Base-by-base conservation (phyloP, 2,888 invertebrate species). In the Epinotia ramella region DNA sequence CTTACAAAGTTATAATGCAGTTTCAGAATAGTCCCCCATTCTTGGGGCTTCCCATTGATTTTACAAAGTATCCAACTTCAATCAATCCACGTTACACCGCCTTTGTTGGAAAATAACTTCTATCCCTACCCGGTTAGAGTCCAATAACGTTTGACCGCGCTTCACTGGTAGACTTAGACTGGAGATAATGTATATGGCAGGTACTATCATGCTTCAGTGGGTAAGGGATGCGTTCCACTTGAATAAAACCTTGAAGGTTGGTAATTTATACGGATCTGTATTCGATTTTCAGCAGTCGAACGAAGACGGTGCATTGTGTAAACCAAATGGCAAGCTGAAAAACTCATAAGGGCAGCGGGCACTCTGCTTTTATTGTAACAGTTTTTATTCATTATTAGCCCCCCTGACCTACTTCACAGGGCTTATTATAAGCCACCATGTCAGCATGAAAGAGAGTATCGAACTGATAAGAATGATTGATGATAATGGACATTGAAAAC, bases 381-480 rank as follows among this genome's bases (percentile, higher is more conserved):
- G 33, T 53, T 62, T 69, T 70, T 49, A 53, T 11, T 11, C 18
- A 20, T 57, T 57, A 57, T 57, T 57, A 49, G 20, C 46, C 24
- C 46, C 13, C 33, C n/a, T 44, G 12, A 46, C 44, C 57, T 59
- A 24, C n/a, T 56, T 49, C 18, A 57, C 20, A 63, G 28, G 20
- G 65, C 64, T 64, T 57, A 73, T 60, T 64, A 65, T 65, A 75
- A 53, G 40, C 49, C 65, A 28, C 44, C 46, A 66, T 75, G 66
- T 62, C 71, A 62, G 59, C 71, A 66, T 71, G 71, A 75, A 60
- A 40, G 64, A 71, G 75, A 65, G 66, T 66, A 76, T 62, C 12
- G 59, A 59, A 56, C 60, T 71, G 75, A 76, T 76, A 76, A 71
- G 66, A 18, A 20, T 76, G 75, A 76, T 76, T 71, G 71, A 76